Evolutionary conservation across 2,888 invertebrate species (phyloP).

Genomic region (Plagodis pulveraria): DNA sequence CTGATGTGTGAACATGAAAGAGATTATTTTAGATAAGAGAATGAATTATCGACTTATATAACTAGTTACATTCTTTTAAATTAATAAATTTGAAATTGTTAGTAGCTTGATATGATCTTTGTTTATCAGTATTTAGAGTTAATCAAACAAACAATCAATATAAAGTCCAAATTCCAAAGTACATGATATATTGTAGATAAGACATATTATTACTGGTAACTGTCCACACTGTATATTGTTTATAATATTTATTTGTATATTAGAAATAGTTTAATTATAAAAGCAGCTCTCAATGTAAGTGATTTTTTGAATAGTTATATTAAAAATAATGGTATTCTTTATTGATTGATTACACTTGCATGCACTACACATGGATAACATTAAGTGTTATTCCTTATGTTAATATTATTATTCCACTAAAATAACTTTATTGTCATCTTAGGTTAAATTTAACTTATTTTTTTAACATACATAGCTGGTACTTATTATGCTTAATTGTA

Average conservation of each 20-base stretch:
- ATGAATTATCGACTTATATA: conserved; percentile 9
- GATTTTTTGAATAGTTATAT: conserved; percentile 1
- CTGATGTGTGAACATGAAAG: conserved; percentile 15
- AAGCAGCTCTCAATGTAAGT: conserved; percentile 23
- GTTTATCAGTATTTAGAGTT: conserved; percentile 14
- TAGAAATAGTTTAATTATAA: conserved; percentile 8
- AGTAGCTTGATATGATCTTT: conserved; percentile 10
- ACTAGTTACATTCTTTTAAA: conserved; percentile 5
- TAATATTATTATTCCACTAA: conserved; percentile 10
- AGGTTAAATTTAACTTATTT: too few species aligned
- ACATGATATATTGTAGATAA: conserved; percentile 12
- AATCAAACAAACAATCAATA: conserved; percentile 13
- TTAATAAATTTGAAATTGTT: neutral
- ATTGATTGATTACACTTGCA: conserved; percentile 7
- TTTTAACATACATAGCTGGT: conserved; percentile 32
- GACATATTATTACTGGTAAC: conserved; percentile 1
- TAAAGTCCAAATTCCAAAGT: conserved; percentile 15
- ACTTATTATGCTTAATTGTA: conserved; percentile 46
- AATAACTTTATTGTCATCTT: neutral
- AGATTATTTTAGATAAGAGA: conserved; percentile 22
- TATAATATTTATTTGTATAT: conserved; percentile 23
- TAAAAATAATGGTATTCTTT: neutral
- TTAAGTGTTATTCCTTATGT: too few species aligned
- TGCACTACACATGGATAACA: too few species aligned
- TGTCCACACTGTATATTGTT: conserved; percentile 6